Evolutionary conservation across 2,888 invertebrate species (phyloP).

Genomic region (Ctenicera cuprea): DNA sequence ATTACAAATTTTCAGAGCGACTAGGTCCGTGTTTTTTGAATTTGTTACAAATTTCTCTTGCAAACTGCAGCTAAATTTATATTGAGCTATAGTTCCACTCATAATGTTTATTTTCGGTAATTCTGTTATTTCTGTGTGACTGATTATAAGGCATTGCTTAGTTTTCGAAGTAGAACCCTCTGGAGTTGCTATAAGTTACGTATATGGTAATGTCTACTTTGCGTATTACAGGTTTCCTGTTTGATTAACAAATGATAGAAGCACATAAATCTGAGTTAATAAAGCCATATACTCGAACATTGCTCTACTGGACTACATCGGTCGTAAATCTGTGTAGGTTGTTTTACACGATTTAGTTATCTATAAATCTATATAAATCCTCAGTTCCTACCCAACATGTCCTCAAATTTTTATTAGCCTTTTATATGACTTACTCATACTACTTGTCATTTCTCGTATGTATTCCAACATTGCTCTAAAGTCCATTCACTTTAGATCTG

Average conservation of each 20-base stretch:
- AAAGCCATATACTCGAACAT: slow-evolving; percentile 70
- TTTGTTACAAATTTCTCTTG: too few relatives aligned
- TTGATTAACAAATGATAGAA: slow-evolving; percentile 70
- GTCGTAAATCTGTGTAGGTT: slow-evolving; percentile 46
- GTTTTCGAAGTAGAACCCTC: neutral
- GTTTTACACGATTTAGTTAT: slow-evolving; percentile 52
- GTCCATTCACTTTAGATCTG: too few relatives aligned
- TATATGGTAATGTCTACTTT: slow-evolving; percentile 56
- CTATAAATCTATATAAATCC: slow-evolving; percentile 45
- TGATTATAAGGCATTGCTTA: too few relatives aligned
- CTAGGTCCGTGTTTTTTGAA: too few relatives aligned
- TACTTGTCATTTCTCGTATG: neutral
- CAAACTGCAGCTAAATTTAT: too few relatives aligned
- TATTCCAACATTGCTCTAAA: neutral
- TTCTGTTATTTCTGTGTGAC: too few relatives aligned
- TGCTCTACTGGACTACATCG: slow-evolving; percentile 63
- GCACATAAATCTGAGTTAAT: slow-evolving; percentile 71
- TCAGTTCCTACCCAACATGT: slow-evolving; percentile 24
- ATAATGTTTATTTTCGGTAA: too few relatives aligned
- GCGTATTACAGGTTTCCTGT: slow-evolving; percentile 69
- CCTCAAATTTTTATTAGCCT: slow-evolving; percentile 36
- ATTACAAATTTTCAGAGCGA: too few relatives aligned
- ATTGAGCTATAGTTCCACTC: too few relatives aligned
- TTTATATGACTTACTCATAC: neutral
- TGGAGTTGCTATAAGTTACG: slow-evolving; percentile 32